Evolutionary conservation across 2,113 vertebrate genomes (phyloP).

Genomic region (Grantiella picta): DNA sequence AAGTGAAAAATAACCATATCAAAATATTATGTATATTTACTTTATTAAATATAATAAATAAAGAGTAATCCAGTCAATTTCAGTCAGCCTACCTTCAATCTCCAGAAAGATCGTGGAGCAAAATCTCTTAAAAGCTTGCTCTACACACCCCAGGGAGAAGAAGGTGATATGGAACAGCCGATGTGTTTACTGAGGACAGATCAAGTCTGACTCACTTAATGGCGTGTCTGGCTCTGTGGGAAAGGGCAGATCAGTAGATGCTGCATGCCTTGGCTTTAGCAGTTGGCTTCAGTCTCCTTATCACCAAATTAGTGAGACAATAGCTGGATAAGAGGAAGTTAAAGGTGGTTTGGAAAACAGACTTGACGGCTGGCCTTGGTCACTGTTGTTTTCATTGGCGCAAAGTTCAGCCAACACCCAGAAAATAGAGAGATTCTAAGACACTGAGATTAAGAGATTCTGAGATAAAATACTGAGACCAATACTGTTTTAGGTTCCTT

Average conservation of each 20-base stretch:
- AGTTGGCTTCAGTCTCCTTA: neutral
- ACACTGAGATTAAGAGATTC: too few relatives aligned
- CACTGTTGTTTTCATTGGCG: neutral
- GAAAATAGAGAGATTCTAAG: neutral
- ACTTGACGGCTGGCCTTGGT: neutral
- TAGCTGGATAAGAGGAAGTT: neutral
- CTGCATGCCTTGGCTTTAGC: neutral
- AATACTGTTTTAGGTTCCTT: neutral
- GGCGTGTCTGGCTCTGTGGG: neutral
- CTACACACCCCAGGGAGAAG: neutral
- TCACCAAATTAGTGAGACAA: neutral
- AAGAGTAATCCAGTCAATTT: neutral
- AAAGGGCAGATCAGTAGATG: neutral
- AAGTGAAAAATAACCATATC: neutral
- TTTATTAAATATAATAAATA: neutral
- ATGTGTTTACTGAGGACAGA: neutral
- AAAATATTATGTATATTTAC: neutral
- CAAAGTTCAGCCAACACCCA: neutral
- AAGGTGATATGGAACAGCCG: neutral
- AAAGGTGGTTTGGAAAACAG: neutral
- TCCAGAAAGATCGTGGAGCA: neutral
- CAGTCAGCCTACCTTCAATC: neutral
- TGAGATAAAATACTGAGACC: neutral
- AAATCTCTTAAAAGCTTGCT: neutral
- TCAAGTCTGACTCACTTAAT: neutral